Conservation (phyloP, 2,797 vertebrate genomes). For the Acanthopagrus latus region DNA sequence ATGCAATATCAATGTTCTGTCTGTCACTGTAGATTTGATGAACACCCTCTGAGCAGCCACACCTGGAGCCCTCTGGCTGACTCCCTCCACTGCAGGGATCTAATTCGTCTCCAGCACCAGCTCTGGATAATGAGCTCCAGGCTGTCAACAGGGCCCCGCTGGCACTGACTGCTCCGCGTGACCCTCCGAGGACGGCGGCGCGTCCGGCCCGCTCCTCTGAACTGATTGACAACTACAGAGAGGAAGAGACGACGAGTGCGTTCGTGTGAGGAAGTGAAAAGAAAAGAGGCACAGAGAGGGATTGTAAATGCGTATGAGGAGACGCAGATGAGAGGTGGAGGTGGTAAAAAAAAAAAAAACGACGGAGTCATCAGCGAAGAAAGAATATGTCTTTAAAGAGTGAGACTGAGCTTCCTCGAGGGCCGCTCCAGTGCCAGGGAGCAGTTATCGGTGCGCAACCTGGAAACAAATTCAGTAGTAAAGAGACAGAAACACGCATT, state of each 20-base stretch:
- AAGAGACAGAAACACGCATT: neutral
- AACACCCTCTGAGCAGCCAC: constrained; percentile 32
- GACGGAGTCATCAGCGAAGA: constrained; percentile 24
- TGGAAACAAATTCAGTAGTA: neutral
- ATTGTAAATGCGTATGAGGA: constrained; percentile 15
- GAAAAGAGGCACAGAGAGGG: constrained; percentile 5
- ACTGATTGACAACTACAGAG: constrained; percentile 69
- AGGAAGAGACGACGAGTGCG: constrained; percentile 5
- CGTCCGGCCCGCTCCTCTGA: constrained; percentile 54
- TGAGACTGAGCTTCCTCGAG: neutral
- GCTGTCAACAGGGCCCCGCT: constrained; percentile 73
- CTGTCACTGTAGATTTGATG: constrained; percentile 30
- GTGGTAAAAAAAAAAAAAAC: constrained; percentile 8
- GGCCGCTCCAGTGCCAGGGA: neutral
- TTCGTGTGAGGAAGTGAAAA: constrained; percentile 6
- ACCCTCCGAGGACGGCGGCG: constrained; percentile 62
- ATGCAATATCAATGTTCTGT: neutral
- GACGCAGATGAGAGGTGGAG: constrained; percentile 17
- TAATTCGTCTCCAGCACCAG: constrained; percentile 76
- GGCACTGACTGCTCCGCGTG: constrained; percentile 66
- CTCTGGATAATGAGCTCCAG: constrained; percentile 76
- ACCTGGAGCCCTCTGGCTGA: constrained; percentile 59
- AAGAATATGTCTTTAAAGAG: constrained; percentile 8
- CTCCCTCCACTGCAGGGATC: constrained; percentile 59
- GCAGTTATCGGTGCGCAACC: neutral